Evolutionary conservation across 2,113 vertebrate species (phyloP).

Genomic region (Cricetomys ansorgei): DNA sequence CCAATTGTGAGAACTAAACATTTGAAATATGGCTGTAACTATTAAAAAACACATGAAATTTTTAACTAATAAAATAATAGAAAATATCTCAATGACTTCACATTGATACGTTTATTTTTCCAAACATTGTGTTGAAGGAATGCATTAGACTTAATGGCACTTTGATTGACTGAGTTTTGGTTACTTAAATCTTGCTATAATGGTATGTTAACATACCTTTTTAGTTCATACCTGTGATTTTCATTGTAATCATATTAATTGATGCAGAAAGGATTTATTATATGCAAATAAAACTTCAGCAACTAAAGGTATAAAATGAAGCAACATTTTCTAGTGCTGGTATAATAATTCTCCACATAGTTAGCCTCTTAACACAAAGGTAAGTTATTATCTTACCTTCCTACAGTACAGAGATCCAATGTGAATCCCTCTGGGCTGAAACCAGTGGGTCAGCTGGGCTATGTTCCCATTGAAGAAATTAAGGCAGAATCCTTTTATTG

Average conservation of each 20-base stretch:
- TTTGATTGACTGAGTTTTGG: background rate
- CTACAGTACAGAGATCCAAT: background rate
- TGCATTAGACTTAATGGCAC: background rate
- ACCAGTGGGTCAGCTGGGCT: background rate
- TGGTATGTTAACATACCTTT: background rate
- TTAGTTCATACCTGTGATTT: background rate
- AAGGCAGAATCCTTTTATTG: background rate
- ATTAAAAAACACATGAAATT: background rate
- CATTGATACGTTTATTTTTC: background rate
- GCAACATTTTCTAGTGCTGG: background rate
- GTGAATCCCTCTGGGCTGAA: background rate
- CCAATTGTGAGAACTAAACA: background rate
- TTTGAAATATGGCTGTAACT: background rate
- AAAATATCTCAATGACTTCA: background rate
- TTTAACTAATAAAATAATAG: background rate
- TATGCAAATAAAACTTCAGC: background rate
- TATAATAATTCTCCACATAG: background rate
- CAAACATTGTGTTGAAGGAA: background rate
- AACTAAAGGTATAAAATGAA: background rate
- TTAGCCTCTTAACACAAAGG: background rate
- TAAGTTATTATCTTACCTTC: background rate
- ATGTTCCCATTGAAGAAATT: background rate
- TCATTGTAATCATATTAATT: background rate
- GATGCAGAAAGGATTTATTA: background rate
- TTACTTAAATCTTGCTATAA: background rate